Conservation (phyloP, 2,113 vertebrate genomes). For the Grus americana region DNA sequence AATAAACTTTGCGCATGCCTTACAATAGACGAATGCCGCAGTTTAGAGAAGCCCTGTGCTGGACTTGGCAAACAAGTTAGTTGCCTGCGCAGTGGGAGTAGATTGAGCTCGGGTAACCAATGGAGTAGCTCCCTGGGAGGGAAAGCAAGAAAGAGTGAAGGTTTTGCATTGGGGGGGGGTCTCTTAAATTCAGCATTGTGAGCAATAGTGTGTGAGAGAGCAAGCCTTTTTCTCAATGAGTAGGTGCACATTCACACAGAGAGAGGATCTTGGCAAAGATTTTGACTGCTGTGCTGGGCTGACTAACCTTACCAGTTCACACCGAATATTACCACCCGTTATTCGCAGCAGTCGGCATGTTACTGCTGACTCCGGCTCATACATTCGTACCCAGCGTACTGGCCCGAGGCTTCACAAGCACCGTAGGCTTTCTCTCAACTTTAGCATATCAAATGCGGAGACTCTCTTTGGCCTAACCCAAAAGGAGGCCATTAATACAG, state of each 20-base stretch:
- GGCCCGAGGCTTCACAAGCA: neutral
- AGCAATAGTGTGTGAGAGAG: neutral
- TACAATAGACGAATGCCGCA: neutral
- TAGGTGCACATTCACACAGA: neutral
- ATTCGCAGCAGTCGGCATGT: neutral
- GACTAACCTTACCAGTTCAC: neutral
- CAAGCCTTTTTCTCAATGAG: neutral
- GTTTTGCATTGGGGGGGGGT: neutral
- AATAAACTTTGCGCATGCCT: neutral
- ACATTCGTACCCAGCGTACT: accelerated
- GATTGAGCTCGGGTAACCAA: neutral
- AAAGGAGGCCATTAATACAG: neutral
- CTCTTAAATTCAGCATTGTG: neutral
- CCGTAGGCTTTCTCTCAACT: neutral
- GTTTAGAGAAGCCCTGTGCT: neutral
- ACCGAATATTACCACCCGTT: neutral
- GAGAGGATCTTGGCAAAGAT: neutral
- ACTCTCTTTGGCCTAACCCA: neutral
- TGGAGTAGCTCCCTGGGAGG: neutral
- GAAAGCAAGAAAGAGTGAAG: neutral
- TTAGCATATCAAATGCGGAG: neutral
- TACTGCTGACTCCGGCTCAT: neutral
- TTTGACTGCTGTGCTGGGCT: neutral
- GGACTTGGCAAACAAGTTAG: neutral
- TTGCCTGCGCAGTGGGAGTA: neutral